Percentiles rank a stretch among this genome's conserved stretches.
phyloP scores from a whole-genome alignment of 2,888 invertebrate species.

The Drosophila longiperda region DNA sequence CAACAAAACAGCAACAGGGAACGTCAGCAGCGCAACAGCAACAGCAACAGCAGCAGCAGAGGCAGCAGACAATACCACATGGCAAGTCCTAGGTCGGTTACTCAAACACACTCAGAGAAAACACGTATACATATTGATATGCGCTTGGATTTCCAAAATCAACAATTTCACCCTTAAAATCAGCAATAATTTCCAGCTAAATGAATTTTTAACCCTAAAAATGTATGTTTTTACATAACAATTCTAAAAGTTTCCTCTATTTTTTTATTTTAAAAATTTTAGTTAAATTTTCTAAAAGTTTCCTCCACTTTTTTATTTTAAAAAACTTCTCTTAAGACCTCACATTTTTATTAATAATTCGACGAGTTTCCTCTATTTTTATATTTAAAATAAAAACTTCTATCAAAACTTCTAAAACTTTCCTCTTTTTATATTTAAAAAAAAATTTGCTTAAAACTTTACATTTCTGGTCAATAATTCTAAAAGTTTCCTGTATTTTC shows the following conservation, averaged over 20 bases:
- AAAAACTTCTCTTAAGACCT: too few relatives aligned
- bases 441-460: too few relatives aligned
- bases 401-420: too few relatives aligned
- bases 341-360: too few relatives aligned
- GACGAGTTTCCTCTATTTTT: too few relatives aligned
- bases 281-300: too few relatives aligned
- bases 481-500: too few relatives aligned
- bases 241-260: not conserved
- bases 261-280: too few relatives aligned
- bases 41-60: conserved; percentile 34
- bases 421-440: too few relatives aligned
- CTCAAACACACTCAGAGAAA: conserved; percentile 54
- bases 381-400: too few relatives aligned
- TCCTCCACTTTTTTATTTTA: too few relatives aligned
- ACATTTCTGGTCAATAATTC: too few relatives aligned
- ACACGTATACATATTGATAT: fast-evolving
- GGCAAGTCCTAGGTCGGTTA: conserved; percentile 84
- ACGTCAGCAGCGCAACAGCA: conserved; percentile 49
- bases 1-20: conserved; percentile 31
- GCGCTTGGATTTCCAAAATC: not conserved
- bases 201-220: not conserved
- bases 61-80: conserved; percentile 79
- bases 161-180: not conserved
- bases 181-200: not conserved
- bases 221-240: not conserved